These are phyloP conservation scores for Salpingus planirostris DNA, from an alignment of 2,888 invertebrate species.

Conservation along the genomic window DNA sequence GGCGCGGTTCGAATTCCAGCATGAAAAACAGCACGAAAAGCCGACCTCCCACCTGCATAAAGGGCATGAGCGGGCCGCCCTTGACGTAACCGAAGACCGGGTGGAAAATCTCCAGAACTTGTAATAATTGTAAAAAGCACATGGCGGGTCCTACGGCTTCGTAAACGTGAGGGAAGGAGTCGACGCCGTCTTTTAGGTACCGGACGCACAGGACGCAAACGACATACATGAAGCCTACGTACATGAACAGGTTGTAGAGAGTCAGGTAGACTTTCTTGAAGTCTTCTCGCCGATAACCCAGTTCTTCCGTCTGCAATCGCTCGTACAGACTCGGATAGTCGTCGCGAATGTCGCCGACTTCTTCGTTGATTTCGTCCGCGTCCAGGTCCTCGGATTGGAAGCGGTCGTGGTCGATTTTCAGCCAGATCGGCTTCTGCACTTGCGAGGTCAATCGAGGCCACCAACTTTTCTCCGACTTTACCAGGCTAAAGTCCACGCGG, in stretches of 20 bases:
- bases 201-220: conserved; percentile 63
- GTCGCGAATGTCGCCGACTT: conserved; percentile 60
- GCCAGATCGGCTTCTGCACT: conserved; percentile 80
- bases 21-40: conserved; percentile 57
- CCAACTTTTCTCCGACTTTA: conserved; percentile 59
- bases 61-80: conserved; percentile 61
- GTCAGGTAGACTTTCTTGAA: conserved; percentile 76
- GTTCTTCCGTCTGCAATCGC: conserved; percentile 63
- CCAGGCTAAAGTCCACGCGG: conserved; percentile 65
- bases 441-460: conserved; percentile 80
- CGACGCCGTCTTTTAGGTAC: conserved; percentile 64
- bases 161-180: conserved; percentile 61
- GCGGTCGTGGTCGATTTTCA: conserved; percentile 89
- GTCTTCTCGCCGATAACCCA: conserved; percentile 72
- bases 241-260: conserved; percentile 84
- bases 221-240: conserved; percentile 74
- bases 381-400: conserved; percentile 68
- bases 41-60: conserved; percentile 72
- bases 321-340: conserved; percentile 74
- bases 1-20: conserved; percentile 74
- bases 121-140: conserved; percentile 73
- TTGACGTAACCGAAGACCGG: conserved; percentile 82
- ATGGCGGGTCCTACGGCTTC: conserved; percentile 66
- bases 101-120: conserved; percentile 83
- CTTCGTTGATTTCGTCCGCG: conserved; percentile 50